Conservation (phyloP, 1,140 invertebrate species). For the Drosophila leontia region DNA sequence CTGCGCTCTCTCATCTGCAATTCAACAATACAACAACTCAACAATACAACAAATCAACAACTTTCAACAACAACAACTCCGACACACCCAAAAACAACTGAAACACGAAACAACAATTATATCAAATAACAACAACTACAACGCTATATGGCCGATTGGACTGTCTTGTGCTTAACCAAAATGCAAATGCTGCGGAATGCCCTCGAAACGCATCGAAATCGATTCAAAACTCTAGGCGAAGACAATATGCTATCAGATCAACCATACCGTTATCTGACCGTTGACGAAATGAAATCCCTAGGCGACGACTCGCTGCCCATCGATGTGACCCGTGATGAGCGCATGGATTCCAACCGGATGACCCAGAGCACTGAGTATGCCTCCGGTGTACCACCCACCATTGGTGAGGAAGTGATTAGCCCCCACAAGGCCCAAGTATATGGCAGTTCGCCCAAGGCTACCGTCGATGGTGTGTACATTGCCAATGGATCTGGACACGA, state of each 20-base stretch:
- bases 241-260: slow-evolving; percentile 95
- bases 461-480: slow-evolving; percentile 87
- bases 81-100: slow-evolving; percentile 43
- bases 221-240: slow-evolving; percentile 88
- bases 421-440: slow-evolving; percentile 88
- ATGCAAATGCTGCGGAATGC: slow-evolving; percentile 76
- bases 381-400: slow-evolving; percentile 84
- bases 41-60: slow-evolving; percentile 33
- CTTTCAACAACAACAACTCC: slow-evolving; percentile 31
- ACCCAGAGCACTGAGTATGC: slow-evolving; percentile 84
- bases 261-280: slow-evolving; percentile 95
- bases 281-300: slow-evolving; percentile 97
- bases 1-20: slow-evolving; percentile 75
- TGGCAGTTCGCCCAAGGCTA: slow-evolving; percentile 84
- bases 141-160: slow-evolving; percentile 76
- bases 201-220: slow-evolving; percentile 51
- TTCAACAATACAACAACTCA: slow-evolving; percentile 34
- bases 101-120: slow-evolving; percentile 40
- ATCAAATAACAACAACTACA: slow-evolving; percentile 54
- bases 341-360: slow-evolving; percentile 88
- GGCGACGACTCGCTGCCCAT: slow-evolving; percentile 97
- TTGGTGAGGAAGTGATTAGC: slow-evolving; percentile 88
- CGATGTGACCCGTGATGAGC: slow-evolving; percentile 95
- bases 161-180: slow-evolving; percentile 79
- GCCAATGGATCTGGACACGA: slow-evolving; percentile 86